These are phyloP conservation scores for Bugula neritina DNA, from an alignment of 2,888 invertebrate genomes.

Conservation along the genomic window DNA sequence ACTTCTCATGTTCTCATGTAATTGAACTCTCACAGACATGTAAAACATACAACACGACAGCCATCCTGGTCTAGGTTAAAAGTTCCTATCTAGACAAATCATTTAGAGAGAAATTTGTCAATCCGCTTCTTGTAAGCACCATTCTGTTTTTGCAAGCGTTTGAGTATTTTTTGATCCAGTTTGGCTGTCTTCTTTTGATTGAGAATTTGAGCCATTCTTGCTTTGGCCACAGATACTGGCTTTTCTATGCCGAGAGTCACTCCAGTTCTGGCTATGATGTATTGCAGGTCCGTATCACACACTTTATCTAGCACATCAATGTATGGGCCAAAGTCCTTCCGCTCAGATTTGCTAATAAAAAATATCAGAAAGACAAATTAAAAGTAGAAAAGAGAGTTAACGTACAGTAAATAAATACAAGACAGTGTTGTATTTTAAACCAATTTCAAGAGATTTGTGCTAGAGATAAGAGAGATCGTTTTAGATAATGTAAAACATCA, in stretches of 20 bases:
- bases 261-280: conserved; percentile 9
- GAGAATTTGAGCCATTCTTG: background rate
- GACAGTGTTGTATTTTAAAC: too few relatives aligned
- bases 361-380: too few relatives aligned
- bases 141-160: conserved; percentile 8
- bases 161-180: conserved; percentile 17
- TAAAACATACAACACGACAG: too few relatives aligned
- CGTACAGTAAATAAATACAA: too few relatives aligned
- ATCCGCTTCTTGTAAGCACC: conserved; percentile 24
- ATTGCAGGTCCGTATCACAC: background rate
- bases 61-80: too few relatives aligned
- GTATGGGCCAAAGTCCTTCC: background rate
- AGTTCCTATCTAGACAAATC: too few relatives aligned
- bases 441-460: too few relatives aligned
- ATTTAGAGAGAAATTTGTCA: conserved; percentile 9
- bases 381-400: too few relatives aligned
- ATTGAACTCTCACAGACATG: too few relatives aligned
- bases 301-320: conserved; percentile 19
- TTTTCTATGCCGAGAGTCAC: background rate
- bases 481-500: too few relatives aligned
- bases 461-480: too few relatives aligned
- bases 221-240: background rate
- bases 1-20: too few relatives aligned
- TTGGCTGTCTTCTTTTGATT: conserved; percentile 17
- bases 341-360: background rate